Evolutionary conservation across 2,888 invertebrate species (phyloP).

Genomic region (Orthosia cruda): DNA sequence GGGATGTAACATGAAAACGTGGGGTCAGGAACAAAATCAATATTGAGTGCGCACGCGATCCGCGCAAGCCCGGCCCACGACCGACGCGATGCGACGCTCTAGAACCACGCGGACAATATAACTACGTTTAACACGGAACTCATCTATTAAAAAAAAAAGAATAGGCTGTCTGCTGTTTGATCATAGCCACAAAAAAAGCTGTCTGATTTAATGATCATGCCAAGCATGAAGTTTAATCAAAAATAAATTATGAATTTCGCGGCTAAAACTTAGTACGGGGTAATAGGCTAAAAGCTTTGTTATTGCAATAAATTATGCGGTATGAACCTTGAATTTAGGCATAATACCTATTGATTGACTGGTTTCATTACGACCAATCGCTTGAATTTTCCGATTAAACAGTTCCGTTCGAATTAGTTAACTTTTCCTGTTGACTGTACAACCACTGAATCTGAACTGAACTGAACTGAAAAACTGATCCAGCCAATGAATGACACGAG

Average conservation of each 20-base stretch:
- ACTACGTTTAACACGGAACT: conserved; percentile 6
- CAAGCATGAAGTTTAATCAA: neutral
- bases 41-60: conserved; percentile 88
- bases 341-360: neutral
- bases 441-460: no score
- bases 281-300: neutral
- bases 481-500: neutral
- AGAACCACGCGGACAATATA: conserved; percentile 31
- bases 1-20: conserved; percentile 71
- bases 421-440: conserved; percentile 3
- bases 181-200: neutral
- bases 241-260: conserved; percentile 6
- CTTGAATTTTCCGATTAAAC: neutral
- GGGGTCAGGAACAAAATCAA: conserved; percentile 82
- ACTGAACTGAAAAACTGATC: no score
- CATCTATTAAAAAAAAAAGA: conserved; percentile 22
- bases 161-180: neutral
- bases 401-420: neutral
- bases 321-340: neutral
- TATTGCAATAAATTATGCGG: neutral
- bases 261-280: neutral
- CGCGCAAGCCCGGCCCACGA: conserved; percentile 72
- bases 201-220: neutral
- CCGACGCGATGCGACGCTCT: conserved; percentile 29
- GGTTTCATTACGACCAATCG: neutral